phyloP scores from a whole-genome alignment of 2,113 vertebrate genomes.

The Vicugna pacos region DNA sequence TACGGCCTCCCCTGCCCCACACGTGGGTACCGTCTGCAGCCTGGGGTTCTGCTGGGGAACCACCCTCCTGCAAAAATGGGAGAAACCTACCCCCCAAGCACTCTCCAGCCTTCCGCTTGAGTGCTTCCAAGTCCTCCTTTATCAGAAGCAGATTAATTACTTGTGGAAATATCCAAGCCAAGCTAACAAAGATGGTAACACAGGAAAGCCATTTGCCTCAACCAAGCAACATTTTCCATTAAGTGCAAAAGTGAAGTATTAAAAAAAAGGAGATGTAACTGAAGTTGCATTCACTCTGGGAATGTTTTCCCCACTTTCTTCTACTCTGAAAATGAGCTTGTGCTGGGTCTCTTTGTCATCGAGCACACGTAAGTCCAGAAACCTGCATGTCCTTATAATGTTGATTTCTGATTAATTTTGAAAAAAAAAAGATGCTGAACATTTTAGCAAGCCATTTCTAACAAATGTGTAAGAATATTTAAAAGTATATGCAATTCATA shows the following conservation, averaged over 20 bases:
- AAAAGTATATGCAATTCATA: slow-evolving; percentile 47
- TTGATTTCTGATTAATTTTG: not conserved
- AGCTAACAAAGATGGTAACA: not conserved
- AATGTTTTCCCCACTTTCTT: not conserved
- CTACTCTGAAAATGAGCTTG: not conserved
- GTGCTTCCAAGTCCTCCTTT: not conserved
- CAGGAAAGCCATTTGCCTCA: not conserved
- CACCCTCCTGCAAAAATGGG: not conserved
- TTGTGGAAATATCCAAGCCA: not conserved
- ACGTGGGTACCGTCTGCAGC: no score
- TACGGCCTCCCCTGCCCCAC: not conserved
- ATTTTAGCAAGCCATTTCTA: slow-evolving; percentile 15
- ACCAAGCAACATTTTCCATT: not conserved
- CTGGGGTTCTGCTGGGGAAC: not conserved
- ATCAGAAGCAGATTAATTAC: not conserved
- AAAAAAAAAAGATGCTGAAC: not conserved
- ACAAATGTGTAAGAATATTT: not conserved
- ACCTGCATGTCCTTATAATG: not conserved
- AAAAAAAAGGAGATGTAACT: not conserved
- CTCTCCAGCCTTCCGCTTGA: not conserved
- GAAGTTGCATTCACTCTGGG: not conserved
- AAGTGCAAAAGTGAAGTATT: not conserved
- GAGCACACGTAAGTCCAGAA: not conserved
- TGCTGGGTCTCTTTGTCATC: not conserved
- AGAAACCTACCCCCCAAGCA: no score